These are phyloP conservation scores for Drosophila heteroneura DNA, from an alignment of 2,888 invertebrate species.

Conservation along the genomic window DNA sequence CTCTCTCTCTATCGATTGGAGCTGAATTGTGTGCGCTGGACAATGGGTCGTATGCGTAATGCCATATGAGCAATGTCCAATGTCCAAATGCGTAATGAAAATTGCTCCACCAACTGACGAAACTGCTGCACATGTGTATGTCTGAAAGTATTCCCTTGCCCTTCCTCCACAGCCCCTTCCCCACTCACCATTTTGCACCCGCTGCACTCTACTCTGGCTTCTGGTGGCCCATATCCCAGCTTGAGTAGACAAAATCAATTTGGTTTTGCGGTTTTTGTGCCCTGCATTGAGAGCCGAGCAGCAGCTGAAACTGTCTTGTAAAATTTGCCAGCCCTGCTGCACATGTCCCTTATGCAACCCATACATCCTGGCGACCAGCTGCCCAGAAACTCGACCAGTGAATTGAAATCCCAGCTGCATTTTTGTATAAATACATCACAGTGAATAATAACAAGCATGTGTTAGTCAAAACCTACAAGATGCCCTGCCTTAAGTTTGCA, in stretches of 20 bases:
- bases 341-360: slow-evolving; percentile 31
- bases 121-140: slow-evolving; percentile 29
- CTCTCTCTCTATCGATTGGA: slow-evolving; percentile 18
- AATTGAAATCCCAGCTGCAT: slow-evolving; percentile 53
- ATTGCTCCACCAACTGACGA: slow-evolving; percentile 63
- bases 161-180: background rate
- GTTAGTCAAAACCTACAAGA: background rate
- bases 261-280: slow-evolving; percentile 77
- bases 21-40: slow-evolving; percentile 69
- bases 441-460: slow-evolving; percentile 47
- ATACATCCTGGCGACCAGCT: slow-evolving; percentile 18
- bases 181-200: background rate
- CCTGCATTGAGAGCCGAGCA: slow-evolving; percentile 22
- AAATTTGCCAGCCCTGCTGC: slow-evolving; percentile 58
- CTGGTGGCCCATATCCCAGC: slow-evolving; percentile 45
- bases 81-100: slow-evolving; percentile 77
- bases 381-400: slow-evolving; percentile 14
- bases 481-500: background rate
- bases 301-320: slow-evolving; percentile 50
- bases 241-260: slow-evolving; percentile 80
- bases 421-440: slow-evolving; percentile 66
- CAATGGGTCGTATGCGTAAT: slow-evolving; percentile 76
- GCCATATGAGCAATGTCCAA: slow-evolving; percentile 71
- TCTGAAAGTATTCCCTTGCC: background rate
- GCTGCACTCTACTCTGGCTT: background rate